Evolutionary conservation across 2,113 vertebrate species (phyloP), one percentile per base, ranked within the genome.

Genomic region (Diadophis punctatus): DNA sequence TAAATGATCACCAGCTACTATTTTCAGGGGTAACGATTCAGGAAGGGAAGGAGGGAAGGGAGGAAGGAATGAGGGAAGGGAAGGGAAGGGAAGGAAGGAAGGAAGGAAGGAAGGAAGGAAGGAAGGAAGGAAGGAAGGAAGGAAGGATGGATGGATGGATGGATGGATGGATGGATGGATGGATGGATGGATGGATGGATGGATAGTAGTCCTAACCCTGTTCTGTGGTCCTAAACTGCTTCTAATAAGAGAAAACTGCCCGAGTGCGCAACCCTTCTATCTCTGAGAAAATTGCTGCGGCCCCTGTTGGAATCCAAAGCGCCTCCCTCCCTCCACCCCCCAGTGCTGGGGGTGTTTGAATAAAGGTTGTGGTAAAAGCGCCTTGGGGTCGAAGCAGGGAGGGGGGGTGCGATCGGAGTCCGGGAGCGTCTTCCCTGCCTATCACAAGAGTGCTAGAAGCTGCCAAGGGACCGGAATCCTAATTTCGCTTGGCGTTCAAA

Each of bases 121-220:
- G 53, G 0, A 23, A 2, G 55, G 6, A 22, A 22, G 6, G 55
- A 23, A 8, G 55, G 20, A 23, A 5, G 55, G 22, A 23, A 14
- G 55, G 55, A 60, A 23, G 43, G 18, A 43, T 0, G 22, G 0
- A 3, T 0, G 20, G 18, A 9, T 0, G 39, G 2, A 43, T 2
- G 34, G 34, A 39, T 2, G 16, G 74, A 14, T n/a, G n/a, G n/a
- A n/a, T n/a, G n/a, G n/a, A n/a, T n/a, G n/a, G n/a, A n/a, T n/a
- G n/a, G n/a, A n/a, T n/a, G n/a, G n/a, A n/a, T n/a, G n/a, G n/a
- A n/a, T n/a, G n/a, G n/a, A n/a, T n/a, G n/a, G n/a, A n/a, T n/a
- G n/a, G n/a, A n/a, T 16, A 14, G 0, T n/a, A 34, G n/a, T 34
- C n/a, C 14, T 18, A 34, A 14, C 5, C 14, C 63, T 74, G 18